Base-by-base conservation (phyloP, 2,113 vertebrate genomes). In the Gavialis gangeticus region DNA sequence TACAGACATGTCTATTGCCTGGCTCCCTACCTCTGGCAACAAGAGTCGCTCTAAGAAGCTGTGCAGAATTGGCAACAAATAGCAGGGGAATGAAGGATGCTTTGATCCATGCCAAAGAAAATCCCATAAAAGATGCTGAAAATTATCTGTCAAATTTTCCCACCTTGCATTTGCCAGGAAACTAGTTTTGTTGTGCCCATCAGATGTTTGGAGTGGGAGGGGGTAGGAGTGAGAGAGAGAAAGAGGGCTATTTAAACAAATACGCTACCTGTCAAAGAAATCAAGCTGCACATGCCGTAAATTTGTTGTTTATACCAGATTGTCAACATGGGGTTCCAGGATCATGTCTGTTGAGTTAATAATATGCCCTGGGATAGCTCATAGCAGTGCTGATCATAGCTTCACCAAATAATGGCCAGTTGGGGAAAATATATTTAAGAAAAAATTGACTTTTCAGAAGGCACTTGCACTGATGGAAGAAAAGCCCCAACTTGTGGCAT, bases 91-190 rank as follows among this genome's bases (percentile, higher is more conserved):
- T 14, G 13, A 10, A 34, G 0, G 0, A 67, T 81, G 64, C 75
- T 82, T 89, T 73, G 84, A 28, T 75, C 22, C 9, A 18, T 88
- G 69, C 75, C 63, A 79, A 56, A 89, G 80, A 90, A 96, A 95
- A 96, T 66, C 66, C 55, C 92, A 46, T 78, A 90, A 77, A 94
- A 94, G 60, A 64, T 84, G 25, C 17, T 85, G 63, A 96, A 91
- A 96, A 76, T 91, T 75, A 90, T 30, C 64, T 85, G 24, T 75
- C 87, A 79, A 83, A 57, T 84, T 37, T 78, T 92, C 78, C 64
- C 85, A 78, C 84, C 86, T 93, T 82, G 81, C n/a, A 46, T 82
- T 92, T 93, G 91, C 82, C 91, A 88, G 69, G 2, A 92, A 87
- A 69, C 54, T 79, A 1, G 6, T 96, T 96, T 95, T 30, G 67